Percentiles rank a stretch among this genome's conserved stretches.
phyloP scores from a whole-genome alignment of 2,888 invertebrate genomes.

The Dendrolimus houi region DNA sequence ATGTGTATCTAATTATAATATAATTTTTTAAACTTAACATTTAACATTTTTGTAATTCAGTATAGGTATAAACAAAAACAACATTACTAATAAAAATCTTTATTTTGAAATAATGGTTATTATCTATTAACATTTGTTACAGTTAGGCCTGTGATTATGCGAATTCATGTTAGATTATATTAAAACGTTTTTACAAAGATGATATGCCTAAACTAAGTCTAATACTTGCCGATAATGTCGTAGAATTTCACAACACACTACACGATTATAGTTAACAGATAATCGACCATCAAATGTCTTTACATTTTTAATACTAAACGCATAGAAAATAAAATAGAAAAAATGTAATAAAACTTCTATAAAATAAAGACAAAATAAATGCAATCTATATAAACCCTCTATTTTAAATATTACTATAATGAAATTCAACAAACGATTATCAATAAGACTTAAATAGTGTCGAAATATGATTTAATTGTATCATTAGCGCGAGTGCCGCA shows the following conservation, averaged over 20 bases:
- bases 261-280: slow-evolving; percentile 60
- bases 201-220: slow-evolving; percentile 47
- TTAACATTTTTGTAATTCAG: background rate
- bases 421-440: slow-evolving; percentile 66
- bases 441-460: slow-evolving; percentile 28
- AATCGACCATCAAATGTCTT: slow-evolving; percentile 66
- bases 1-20: too few relatives aligned
- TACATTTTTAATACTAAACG: slow-evolving; percentile 43
- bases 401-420: slow-evolving; percentile 61
- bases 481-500: slow-evolving; percentile 63
- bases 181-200: slow-evolving; percentile 62
- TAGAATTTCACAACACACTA: background rate
- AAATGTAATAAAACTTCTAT: slow-evolving; percentile 48
- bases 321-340: slow-evolving; percentile 67
- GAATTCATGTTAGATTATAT: slow-evolving; percentile 50
- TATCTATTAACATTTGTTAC: slow-evolving; percentile 73
- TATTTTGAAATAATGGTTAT: slow-evolving; percentile 74
- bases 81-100: slow-evolving; percentile 50
- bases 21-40: background rate
- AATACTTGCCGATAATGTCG: slow-evolving; percentile 1
- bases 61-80: slow-evolving; percentile 14
- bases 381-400: slow-evolving; percentile 66
- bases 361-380: slow-evolving; percentile 68
- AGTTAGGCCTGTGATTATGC: slow-evolving; percentile 67
- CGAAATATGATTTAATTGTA: slow-evolving; percentile 47